Percentiles rank a stretch among this genome's conserved stretches.
Conservation (phyloP, 2,888 invertebrate genomes). For the Ophion obscuratus region DNA sequence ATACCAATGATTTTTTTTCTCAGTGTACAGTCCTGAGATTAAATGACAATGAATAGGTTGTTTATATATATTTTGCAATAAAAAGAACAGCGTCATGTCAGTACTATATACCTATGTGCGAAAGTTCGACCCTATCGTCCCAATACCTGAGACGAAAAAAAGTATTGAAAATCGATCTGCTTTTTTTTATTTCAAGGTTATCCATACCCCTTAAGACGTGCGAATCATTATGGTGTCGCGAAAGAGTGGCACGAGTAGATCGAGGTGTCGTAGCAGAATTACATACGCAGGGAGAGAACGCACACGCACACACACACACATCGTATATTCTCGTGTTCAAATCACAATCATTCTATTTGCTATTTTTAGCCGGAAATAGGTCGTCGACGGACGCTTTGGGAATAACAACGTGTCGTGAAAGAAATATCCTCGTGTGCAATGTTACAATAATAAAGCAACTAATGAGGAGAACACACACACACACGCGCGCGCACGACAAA, state of each 20-base stretch:
- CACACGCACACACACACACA: neutral
- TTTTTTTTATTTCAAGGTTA: too few relatives aligned
- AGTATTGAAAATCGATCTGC: too few relatives aligned
- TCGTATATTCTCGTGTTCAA: constrained; percentile 68
- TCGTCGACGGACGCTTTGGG: constrained; percentile 76
- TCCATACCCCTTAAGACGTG: constrained; percentile 66
- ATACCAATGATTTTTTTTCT: too few relatives aligned
- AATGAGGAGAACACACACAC: neutral
- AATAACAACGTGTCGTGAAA: constrained; percentile 69
- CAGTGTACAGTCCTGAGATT: too few relatives aligned
- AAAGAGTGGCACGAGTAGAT: neutral
- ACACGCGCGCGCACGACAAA: neutral
- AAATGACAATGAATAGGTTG: too few relatives aligned
- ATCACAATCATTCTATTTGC: constrained; percentile 81
- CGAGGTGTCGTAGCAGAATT: constrained; percentile 66
- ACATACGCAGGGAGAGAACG: constrained; percentile 59
- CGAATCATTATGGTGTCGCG: constrained; percentile 66
- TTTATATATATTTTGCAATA: too few relatives aligned
- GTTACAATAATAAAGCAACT: neutral
- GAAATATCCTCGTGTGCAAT: constrained; percentile 68
- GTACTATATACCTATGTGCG: too few relatives aligned
- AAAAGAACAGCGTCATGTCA: too few relatives aligned
- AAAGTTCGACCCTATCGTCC: too few relatives aligned
- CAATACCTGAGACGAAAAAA: too few relatives aligned
- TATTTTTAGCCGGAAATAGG: constrained; percentile 83